Percentiles rank a stretch among this genome's conserved stretches.
phyloP scores from a whole-genome alignment of 1,140 invertebrate species.

The Papilio polyxenes region DNA sequence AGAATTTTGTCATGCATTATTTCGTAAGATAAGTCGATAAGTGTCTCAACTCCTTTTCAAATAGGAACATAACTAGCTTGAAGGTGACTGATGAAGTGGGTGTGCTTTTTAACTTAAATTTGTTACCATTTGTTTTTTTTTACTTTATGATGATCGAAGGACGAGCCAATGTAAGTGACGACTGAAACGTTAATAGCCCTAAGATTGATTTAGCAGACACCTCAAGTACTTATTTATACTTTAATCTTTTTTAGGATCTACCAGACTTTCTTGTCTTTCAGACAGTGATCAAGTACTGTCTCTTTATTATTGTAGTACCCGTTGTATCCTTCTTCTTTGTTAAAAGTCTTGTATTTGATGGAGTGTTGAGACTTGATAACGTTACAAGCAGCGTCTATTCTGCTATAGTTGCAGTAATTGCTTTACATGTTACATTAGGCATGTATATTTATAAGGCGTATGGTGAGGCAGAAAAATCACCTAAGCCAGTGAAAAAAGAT shows the following conservation, averaged over 20 bases:
- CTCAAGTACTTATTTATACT: conserved; percentile 30
- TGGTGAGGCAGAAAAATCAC: conserved; percentile 78
- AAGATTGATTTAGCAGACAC: conserved; percentile 32
- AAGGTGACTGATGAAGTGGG: conserved; percentile 43
- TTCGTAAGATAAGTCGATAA: conserved; percentile 23
- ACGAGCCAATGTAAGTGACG: conserved; percentile 75
- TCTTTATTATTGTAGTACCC: conserved; percentile 83
- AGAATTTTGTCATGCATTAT: conserved; percentile 7
- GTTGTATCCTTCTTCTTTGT: conserved; percentile 82
- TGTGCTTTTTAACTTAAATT: conserved; percentile 42
- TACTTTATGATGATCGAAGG: conserved; percentile 79
- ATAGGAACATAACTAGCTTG: background rate
- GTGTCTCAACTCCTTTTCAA: background rate
- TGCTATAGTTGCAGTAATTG: conserved; percentile 85
- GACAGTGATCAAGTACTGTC: conserved; percentile 83
- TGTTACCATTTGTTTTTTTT: conserved; percentile 61
- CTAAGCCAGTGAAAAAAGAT: conserved; percentile 75
- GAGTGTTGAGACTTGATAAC: conserved; percentile 80
- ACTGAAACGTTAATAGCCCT: conserved; percentile 15
- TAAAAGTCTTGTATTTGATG: conserved; percentile 83
- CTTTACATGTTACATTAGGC: conserved; percentile 87
- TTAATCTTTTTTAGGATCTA: conserved; percentile 71
- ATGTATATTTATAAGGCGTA: conserved; percentile 89
- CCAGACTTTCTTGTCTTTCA: conserved; percentile 83
- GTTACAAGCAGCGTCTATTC: conserved; percentile 87